A percentile compares a stretch with the other conserved stretches of the same genome.
These are phyloP conservation scores for Cephus runcator DNA, from an alignment of 2,888 invertebrate species.

Conservation along the genomic window DNA sequence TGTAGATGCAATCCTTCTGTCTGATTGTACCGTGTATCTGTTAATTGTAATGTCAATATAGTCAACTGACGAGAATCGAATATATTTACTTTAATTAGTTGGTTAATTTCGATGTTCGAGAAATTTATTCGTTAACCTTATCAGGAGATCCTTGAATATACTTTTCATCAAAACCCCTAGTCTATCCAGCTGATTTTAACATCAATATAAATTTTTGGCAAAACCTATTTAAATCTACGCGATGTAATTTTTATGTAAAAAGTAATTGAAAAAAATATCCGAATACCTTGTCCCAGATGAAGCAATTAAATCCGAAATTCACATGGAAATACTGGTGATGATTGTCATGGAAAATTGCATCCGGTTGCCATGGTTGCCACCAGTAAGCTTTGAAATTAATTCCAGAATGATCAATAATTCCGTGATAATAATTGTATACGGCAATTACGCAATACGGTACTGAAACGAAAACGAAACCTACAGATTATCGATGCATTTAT, in stretches of 20 bases:
- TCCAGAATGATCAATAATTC: constrained; percentile 81
- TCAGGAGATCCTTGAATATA: too few species aligned
- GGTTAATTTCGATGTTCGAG: not conserved
- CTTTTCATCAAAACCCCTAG: not conserved
- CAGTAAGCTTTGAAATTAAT: constrained; percentile 77
- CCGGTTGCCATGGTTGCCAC: constrained; percentile 84
- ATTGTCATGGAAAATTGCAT: constrained; percentile 80
- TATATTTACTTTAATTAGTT: not conserved
- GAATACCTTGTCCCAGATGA: constrained; percentile 74
- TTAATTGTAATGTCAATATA: not conserved
- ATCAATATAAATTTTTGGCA: not conserved
- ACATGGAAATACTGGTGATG: constrained; percentile 84
- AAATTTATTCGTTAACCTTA: not conserved
- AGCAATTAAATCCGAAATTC: constrained; percentile 80
- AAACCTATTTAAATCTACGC: constrained; percentile 27
- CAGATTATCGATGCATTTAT: not conserved
- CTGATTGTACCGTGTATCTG: constrained; percentile 78
- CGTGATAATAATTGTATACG: constrained; percentile 77
- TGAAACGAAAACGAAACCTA: constrained; percentile 42
- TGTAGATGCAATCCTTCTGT: constrained; percentile 73
- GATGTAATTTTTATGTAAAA: constrained; percentile 7
- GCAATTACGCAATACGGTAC: constrained; percentile 65
- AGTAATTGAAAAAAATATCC: not conserved
- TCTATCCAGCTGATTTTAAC: constrained; percentile 22
- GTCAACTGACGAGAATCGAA: not conserved